Evolutionary conservation across 1,140 invertebrate genomes (phyloP).

Genomic region (Harpegnathos saltator): DNA sequence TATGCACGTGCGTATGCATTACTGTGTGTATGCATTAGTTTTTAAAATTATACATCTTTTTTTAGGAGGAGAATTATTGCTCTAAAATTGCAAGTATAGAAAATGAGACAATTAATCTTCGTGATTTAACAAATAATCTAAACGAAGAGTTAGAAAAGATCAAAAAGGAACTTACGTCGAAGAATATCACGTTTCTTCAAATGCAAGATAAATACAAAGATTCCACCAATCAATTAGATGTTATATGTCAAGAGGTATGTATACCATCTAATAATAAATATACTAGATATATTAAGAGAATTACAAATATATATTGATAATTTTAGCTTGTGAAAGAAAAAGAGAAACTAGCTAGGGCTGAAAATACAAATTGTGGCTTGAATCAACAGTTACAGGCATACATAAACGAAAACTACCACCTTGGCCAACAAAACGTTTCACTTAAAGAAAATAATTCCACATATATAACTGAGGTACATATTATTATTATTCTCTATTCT

Average conservation of each 20-base stretch:
- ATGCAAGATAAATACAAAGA: slow-evolving; percentile 65
- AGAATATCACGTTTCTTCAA: slow-evolving; percentile 65
- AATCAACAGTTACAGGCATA: slow-evolving; percentile 76
- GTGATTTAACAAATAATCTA: slow-evolving; percentile 68
- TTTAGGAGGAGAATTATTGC: slow-evolving; percentile 74
- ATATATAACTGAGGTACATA: slow-evolving; percentile 76
- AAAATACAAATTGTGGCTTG: slow-evolving; percentile 74
- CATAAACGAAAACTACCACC: slow-evolving; percentile 74
- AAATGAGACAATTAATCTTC: slow-evolving; percentile 59
- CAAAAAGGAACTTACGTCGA: slow-evolving; percentile 65
- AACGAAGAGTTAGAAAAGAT: slow-evolving; percentile 71
- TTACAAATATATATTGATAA: not conserved
- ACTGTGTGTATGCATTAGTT: slow-evolving; percentile 16
- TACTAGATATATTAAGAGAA: slow-evolving; percentile 8
- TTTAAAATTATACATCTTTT: slow-evolving; percentile 35
- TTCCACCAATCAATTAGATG: slow-evolving; percentile 67
- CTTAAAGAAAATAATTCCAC: slow-evolving; percentile 77
- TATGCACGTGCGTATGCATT: no score
- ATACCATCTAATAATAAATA: not conserved
- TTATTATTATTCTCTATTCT: not conserved
- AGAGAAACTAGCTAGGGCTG: slow-evolving; percentile 66
- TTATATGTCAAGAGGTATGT: slow-evolving; percentile 67
- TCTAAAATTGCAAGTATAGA: slow-evolving; percentile 63
- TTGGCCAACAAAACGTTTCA: slow-evolving; percentile 74
- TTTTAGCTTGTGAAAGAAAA: slow-evolving; percentile 64